Base-by-base conservation (phyloP, 2,888 invertebrate genomes). In the Pyrochroa serraticornis region DNA sequence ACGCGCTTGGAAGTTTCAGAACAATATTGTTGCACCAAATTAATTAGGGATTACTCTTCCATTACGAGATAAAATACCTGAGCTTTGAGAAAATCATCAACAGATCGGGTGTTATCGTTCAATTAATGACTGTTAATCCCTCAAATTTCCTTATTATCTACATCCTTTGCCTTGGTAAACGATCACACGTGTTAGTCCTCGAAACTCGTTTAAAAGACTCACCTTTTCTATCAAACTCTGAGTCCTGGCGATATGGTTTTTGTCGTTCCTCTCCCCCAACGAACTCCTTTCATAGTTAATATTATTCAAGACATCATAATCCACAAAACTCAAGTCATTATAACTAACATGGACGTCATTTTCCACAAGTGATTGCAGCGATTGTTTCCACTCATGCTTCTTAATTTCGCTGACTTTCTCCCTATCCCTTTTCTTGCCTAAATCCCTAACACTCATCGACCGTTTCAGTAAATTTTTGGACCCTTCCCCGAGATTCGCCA, bases 261-360 rank as follows among this genome's bases (percentile, higher is more conserved):
- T 58, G 8, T 38, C 53, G 32, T 62, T 62, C 37, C 12, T 49
- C 35, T 67, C 43, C 43, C 36, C 22, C 10, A 38, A 34, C 7
- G 22, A 45, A 45, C 10, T 3, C 6, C 36, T 37, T 3, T 22
- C 44, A 22, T 73, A 78, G 49, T 64, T 69, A 48, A 82, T 82
- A 52, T 79, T 77, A 62, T 83, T 82, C 54, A 83, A 77, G 53
- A 80, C 80, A 65, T 84, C 84, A 62, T 84, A 84, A 69, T 84
- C 80, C 39, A 84, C 81, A 69, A 83, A 84, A 68, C 83, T 83
- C 71, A 84, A 78, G 65, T 84, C 83, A 58, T 82, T 80, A 70
- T 84, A 84, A 72, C 83, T 83, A 60, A 84, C 83, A 78, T 81
- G 81, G 37, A 79, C 79, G 66, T 84, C 84, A 53, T 80, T 83